These are phyloP conservation scores for Saccostrea glomerata DNA, from an alignment of 1,140 invertebrate genomes.

Conservation along the genomic window DNA sequence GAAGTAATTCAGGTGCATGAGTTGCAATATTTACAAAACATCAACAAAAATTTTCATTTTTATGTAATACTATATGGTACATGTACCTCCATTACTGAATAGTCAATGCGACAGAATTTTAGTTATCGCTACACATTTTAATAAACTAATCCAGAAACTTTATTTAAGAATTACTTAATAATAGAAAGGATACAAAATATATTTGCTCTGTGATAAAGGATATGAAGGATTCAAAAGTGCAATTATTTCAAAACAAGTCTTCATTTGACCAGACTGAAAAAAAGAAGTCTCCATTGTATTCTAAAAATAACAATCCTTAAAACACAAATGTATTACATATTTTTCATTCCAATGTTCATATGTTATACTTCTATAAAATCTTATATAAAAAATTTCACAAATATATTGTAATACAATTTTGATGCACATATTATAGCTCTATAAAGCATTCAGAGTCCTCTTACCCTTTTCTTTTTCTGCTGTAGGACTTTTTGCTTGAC, in stretches of 20 bases:
- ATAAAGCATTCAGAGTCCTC: background rate
- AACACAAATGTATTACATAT: too few relatives aligned
- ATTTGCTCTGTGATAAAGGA: conserved; percentile 12
- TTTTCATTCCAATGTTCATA: too few relatives aligned
- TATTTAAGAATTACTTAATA: background rate
- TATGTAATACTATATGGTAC: background rate
- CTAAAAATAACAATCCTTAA: too few relatives aligned
- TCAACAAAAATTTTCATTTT: background rate
- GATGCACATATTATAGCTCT: too few relatives aligned
- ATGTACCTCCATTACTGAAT: background rate
- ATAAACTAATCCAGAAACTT: background rate
- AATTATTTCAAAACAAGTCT: conserved; percentile 37
- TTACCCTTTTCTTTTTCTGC: conserved; percentile 24
- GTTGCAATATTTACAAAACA: too few relatives aligned
- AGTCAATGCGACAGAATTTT: background rate
- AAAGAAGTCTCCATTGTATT: conserved; percentile 15
- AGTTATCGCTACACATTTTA: background rate
- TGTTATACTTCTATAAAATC: too few relatives aligned
- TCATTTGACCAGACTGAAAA: conserved; percentile 35
- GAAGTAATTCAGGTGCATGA: conserved; percentile 31
- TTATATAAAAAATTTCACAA: too few relatives aligned
- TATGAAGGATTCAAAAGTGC: conserved; percentile 17
- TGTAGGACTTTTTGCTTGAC: conserved; percentile 9
- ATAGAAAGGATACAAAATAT: conserved; percentile 22
- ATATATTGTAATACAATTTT: too few relatives aligned